Conservation (phyloP, 2,888 invertebrate genomes). For the Nephrotoma guestfalica region DNA sequence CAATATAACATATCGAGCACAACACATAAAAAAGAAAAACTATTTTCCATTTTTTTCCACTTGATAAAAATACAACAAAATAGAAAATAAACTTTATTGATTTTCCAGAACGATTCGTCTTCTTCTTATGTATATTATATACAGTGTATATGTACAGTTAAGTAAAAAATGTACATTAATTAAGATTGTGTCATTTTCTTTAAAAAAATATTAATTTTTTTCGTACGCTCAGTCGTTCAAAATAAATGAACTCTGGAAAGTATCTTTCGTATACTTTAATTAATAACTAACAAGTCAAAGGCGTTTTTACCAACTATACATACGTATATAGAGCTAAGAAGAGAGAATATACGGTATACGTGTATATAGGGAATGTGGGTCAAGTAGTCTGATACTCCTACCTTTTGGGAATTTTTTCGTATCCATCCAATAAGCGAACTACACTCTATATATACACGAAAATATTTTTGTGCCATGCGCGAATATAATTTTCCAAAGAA, state of each 20-base stretch:
- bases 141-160: background rate
- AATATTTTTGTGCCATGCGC: background rate
- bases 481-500: background rate
- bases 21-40: background rate
- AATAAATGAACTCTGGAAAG: background rate
- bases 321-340: background rate
- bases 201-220: background rate
- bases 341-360: background rate
- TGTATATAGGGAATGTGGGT: background rate
- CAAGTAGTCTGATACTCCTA: slow-evolving; percentile 4
- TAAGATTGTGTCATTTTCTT: background rate
- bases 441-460: background rate
- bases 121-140: background rate
- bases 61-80: background rate
- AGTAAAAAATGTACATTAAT: background rate
- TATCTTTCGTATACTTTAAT: background rate
- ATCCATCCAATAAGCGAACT: slow-evolving; percentile 3
- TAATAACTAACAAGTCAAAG: slow-evolving; percentile 2
- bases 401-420: slow-evolving; percentile 1
- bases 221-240: background rate
- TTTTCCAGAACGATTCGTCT: background rate
- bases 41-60: background rate
- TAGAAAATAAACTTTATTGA: background rate
- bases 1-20: background rate
- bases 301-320: background rate